Evolutionary conservation across 2,888 invertebrate genomes (phyloP), one percentile per base, ranked within the genome.

Genomic region (Philaethria dido): DNA sequence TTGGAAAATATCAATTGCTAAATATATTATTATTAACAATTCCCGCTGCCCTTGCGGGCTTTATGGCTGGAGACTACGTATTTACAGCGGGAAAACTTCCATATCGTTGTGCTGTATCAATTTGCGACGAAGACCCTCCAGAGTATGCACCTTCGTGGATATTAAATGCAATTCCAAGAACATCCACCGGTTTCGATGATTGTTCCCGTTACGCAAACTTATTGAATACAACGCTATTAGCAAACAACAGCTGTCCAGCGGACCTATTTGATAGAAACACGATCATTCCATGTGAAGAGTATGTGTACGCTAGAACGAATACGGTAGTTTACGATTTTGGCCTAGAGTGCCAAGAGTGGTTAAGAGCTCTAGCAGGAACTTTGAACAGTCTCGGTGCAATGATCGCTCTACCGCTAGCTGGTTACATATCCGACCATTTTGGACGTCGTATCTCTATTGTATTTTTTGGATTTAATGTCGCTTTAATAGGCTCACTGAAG

Each of bases 341-440:
- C 72, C 77, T 92, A 65, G 87, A 88, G 74, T 93, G 93, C 74
- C 88, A 94, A 64, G 93, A 91, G 93, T 96, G 96, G 96, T 94
- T 95, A 76, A 85, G 96, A 71, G 94, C 96, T 5, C 81, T 96
- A 69, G 94, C 96, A 36, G 96, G 96, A 3, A 96, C 96, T n/a
- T 86, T 96, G 13, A 95, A 95, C 78, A 96, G 95, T 78, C 82
- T 95, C 52, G 96, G 96, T 42, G 95, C 94, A 75, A 94, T 96
- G 85, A 85, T 96, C 60, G 94, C 95, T 0, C 92, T 96, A 52
- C 94, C 95, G 0, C 78, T 96, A 25, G 94, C 95, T 2, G 96
- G 96, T 33, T 93, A 93, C 64, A 84, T 96, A 64, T 96, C 96
- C 1, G 96, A 96, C 82, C 94, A 93, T 52, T 84, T 85, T 48